phyloP scores from a whole-genome alignment of 2,113 vertebrate species.

The Smithornis capensis region DNA sequence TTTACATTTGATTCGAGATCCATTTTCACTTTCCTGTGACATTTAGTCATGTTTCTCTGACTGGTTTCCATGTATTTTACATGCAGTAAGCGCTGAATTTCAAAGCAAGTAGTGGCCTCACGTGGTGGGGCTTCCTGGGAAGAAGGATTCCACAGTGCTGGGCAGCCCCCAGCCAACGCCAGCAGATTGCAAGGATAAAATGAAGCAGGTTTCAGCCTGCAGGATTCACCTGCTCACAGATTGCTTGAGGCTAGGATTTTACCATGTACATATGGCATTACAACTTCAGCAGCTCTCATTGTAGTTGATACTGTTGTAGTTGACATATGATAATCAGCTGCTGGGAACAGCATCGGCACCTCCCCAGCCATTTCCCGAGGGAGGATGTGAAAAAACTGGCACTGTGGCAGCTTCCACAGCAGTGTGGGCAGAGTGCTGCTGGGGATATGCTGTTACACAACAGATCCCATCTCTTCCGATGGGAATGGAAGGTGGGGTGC shows the following conservation, averaged over 20 bases:
- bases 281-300: neutral
- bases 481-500: accelerated
- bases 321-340: neutral
- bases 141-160: accelerated
- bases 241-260: neutral
- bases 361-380: neutral
- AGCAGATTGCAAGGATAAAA: neutral
- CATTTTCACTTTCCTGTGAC: neutral
- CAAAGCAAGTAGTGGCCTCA: accelerated
- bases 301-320: accelerated
- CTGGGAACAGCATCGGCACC: neutral
- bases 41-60: neutral
- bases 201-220: neutral
- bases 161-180: accelerated
- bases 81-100: neutral
- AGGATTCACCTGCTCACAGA: neutral
- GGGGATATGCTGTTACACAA: neutral
- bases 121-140: accelerated
- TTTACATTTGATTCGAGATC: neutral
- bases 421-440: neutral
- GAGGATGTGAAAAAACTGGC: neutral
- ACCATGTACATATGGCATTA: neutral
- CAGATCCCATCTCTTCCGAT: accelerated
- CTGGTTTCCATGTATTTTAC: neutral
- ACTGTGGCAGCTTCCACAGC: neutral